Base-by-base conservation (phyloP, 2,888 invertebrate genomes). In the Pachycephus smyrnensis region DNA sequence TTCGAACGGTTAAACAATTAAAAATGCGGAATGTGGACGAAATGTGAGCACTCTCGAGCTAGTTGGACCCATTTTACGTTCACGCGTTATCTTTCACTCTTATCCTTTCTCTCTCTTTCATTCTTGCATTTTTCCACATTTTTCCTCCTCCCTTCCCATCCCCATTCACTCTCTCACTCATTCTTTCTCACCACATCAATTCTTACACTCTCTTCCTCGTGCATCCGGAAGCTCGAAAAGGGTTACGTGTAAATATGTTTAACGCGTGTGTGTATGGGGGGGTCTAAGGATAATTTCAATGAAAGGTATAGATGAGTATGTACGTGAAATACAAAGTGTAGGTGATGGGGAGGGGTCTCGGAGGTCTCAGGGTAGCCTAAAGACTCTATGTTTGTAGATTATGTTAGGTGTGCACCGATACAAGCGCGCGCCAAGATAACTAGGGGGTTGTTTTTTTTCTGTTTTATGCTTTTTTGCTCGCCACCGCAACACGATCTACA, bases 401-500 rank as follows among this genome's bases (percentile, higher is more conserved):
- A 79, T 73, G 79, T 81, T 80, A 76, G 78, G 79, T 76, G 76
- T 84, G 84, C 83, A 84, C 83, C 82, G 81, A 80, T 79, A 81
- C 71, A 80, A 82, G 80, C 81, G 79, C 75, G 75, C 78, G 80
- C 81, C 79, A 81, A 79, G 81, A 37, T 55, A 76, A 80, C 81
- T 80, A 33, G 15, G 12, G 11, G 30, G 9, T 3, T 11, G 69
- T 32, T 23, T 15, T 55, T 23, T 55, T 1, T 55, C 55, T 55
- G 23, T 55, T 55, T 23, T 55, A 55, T 55, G 55, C 55, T 55
- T 75, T 73, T 35, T 55, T 37, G 74, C 78, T 82, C 78, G 75
- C 79, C 77, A 80, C 75, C 76, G 77, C 76, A 80, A 77, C 77
- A 40, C 90, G 90, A 92, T 94, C 95, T 97, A 98, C 97, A 98